Evolutionary conservation across 2,797 vertebrate genomes (phyloP).

Genomic region (Lithobates sylvaticus): DNA sequence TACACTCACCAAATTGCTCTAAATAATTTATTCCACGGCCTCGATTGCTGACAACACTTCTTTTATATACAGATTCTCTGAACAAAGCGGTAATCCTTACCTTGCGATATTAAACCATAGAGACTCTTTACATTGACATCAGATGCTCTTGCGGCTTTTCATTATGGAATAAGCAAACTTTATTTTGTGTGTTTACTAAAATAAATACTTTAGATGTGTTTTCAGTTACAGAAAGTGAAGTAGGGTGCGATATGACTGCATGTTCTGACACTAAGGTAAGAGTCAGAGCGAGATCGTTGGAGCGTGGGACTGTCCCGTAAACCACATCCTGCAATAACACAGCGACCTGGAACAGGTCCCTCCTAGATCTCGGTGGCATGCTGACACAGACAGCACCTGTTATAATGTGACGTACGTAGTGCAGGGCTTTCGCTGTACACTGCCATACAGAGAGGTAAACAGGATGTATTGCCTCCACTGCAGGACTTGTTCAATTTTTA

Average conservation of each 20-base stretch:
- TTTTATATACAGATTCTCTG: not conserved
- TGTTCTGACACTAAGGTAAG: slow-evolving; percentile 13
- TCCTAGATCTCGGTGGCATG: slow-evolving; percentile 14
- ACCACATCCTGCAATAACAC: slow-evolving; percentile 61
- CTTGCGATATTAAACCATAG: not conserved
- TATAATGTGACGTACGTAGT: not conserved
- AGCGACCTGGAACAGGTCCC: slow-evolving; percentile 33
- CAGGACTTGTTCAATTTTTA: not conserved
- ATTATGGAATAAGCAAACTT: not conserved
- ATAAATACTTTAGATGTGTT: not conserved
- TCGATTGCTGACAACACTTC: not conserved
- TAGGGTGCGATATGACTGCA: slow-evolving; percentile 23
- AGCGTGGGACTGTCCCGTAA: slow-evolving; percentile 57
- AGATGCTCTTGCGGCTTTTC: not conserved
- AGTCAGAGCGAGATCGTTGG: slow-evolving; percentile 32
- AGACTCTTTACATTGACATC: not conserved
- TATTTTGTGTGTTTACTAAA: not conserved
- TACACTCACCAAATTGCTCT: no score
- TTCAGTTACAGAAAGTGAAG: slow-evolving; percentile 12
- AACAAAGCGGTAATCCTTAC: not conserved
- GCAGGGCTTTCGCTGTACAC: not conserved
- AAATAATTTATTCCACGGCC: not conserved
- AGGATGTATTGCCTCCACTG: not conserved
- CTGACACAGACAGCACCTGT: slow-evolving; percentile 22
- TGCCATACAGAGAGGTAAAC: not conserved